Base-by-base conservation (phyloP, 2,888 invertebrate genomes). In the Phengaris alcon region DNA sequence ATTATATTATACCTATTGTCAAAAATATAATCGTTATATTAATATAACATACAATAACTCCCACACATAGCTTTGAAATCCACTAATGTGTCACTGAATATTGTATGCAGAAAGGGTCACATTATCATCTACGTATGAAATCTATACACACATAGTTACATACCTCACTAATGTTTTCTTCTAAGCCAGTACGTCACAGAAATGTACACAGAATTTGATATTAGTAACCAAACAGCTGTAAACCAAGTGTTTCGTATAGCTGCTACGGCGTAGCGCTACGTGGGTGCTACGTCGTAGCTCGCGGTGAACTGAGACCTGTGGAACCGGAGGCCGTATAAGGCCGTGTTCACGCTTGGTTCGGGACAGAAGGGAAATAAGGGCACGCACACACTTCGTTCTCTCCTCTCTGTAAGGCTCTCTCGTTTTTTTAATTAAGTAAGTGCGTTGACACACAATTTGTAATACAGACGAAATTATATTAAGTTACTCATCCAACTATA, bases 281-380 rank as follows among this genome's bases (percentile, higher is more conserved):
- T 75, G 77, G 78, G 75, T 73, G 78, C 82, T 82, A 81, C 82
- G 80, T 79, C 81, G 82, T 82, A 81, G 81, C 78, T 77, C 77
- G 81, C 79, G 81, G 59, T 68, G 10, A 57, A 82, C 82, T 82
- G 82, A 78, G 80, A 82, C 81, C 81, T 81, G 81, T 82, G 79
- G 82, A 78, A 77, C 76, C 77, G 78, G 76, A 57, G 77, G 77
- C 75, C 1, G 69, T 44, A 59, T 46, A 46, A 54, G 46, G 55
- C 8, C 48, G 46, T 48, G 15, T 69, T 5, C 48, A 69, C 13
- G 48, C n/a, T n/a, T 10, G 13, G 12, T 15, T 46, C 4, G 44
- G 0, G 69, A 12, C 8, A 10, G 8, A 8, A 22, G 59, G 9
- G 64, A 68, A 44, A 46, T 46, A 68, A 68, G n/a, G 10, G 7